Percentiles rank a stretch among this genome's conserved stretches.
Conservation (phyloP, 2,888 invertebrate species). For the Liopterus haemorrhoidalis region DNA sequence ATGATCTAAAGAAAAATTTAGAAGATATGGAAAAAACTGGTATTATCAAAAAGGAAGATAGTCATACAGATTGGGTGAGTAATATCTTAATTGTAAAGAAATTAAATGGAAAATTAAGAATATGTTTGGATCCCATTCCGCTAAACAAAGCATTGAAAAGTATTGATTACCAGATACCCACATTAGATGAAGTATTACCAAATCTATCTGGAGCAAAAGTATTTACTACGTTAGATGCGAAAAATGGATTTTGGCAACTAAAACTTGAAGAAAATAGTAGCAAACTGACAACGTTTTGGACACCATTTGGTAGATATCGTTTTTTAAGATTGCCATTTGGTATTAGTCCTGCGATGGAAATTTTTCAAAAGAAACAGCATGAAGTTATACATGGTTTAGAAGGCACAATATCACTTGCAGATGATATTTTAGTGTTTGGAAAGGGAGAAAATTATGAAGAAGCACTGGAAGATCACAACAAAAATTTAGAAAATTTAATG, state of each 20-base stretch:
- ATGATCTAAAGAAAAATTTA: constrained; percentile 11
- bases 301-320: constrained; percentile 13
- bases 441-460: constrained; percentile 19
- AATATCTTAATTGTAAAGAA: constrained; percentile 18
- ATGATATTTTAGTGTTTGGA: constrained; percentile 23
- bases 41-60: constrained; percentile 15
- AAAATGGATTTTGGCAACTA: constrained; percentile 9
- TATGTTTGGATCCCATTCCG: constrained; percentile 19
- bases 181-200: constrained; percentile 20
- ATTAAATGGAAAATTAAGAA: constrained; percentile 16
- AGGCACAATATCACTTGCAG: constrained; percentile 19
- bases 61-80: constrained; percentile 18
- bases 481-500: constrained; percentile 23
- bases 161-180: constrained; percentile 17
- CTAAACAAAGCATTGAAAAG: constrained; percentile 19
- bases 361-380: constrained; percentile 16
- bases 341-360: constrained; percentile 22
- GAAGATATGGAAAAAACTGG: constrained; percentile 13
- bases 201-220: constrained; percentile 23
- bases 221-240: constrained; percentile 24
- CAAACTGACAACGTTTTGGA: constrained; percentile 7
- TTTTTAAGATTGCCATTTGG: constrained; percentile 20
- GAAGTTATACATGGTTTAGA: constrained; percentile 16
- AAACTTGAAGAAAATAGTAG: constrained; percentile 5
- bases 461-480: constrained; percentile 28